Percentiles rank a stretch among this genome's conserved stretches.
These are phyloP conservation scores for Leptodactylus fallax DNA, from an alignment of 2,797 vertebrate genomes.

Conservation along the genomic window DNA sequence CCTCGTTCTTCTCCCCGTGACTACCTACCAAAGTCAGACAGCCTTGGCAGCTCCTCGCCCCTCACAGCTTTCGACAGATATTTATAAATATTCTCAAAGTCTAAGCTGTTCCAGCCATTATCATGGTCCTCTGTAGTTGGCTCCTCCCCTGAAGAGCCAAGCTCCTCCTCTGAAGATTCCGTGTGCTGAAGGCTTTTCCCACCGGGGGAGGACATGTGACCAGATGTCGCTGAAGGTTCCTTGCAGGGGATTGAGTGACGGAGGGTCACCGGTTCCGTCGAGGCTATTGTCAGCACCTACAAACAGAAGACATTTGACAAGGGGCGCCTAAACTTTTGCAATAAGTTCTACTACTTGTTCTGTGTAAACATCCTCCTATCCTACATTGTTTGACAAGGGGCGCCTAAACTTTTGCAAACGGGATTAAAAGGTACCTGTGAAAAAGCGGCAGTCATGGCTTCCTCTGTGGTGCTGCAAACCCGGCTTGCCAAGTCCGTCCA, in stretches of 20 bases:
- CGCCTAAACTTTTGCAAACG: too few relatives aligned
- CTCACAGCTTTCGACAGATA: conserved; percentile 68
- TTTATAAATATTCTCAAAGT: conserved; percentile 75
- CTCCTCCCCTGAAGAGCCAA: conserved; percentile 5
- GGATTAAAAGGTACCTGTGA: conserved; percentile 37
- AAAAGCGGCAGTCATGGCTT: conserved; percentile 24
- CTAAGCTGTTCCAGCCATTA: conserved; percentile 56
- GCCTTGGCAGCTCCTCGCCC: conserved; percentile 65
- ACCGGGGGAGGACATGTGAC: neutral
- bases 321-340: neutral
- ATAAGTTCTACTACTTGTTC: too few relatives aligned
- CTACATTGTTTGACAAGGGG: too few relatives aligned
- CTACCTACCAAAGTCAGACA: conserved; percentile 62
- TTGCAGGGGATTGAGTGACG: conserved; percentile 70
- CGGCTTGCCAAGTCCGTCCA: conserved; percentile 42
- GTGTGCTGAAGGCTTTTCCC: neutral
- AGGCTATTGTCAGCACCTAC: conserved; percentile 71
- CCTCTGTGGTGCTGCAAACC: conserved; percentile 14
- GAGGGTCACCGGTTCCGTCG: conserved; percentile 69
- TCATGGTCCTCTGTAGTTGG: neutral
- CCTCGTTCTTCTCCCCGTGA: neutral
- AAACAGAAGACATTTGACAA: neutral
- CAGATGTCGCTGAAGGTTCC: conserved; percentile 30
- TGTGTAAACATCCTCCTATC: too few relatives aligned
- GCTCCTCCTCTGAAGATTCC: neutral